A percentile compares a stretch with the other conserved stretches of the same genome.
Evolutionary conservation across 2,797 vertebrate species (phyloP).

Genomic region (Rhinoraja longicauda): DNA sequence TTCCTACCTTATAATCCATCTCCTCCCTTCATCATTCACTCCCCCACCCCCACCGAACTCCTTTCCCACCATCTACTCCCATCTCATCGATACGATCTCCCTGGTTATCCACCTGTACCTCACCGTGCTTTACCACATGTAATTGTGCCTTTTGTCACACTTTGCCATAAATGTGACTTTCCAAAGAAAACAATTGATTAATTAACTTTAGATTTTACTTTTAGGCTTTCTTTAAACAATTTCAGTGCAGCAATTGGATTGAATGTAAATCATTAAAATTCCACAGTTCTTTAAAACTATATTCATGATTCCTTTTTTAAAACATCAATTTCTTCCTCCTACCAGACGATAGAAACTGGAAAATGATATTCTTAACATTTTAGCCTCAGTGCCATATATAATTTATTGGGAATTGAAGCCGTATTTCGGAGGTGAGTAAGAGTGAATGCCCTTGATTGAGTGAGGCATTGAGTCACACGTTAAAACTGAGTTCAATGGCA

Average conservation of each 20-base stretch:
- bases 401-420: too few species aligned
- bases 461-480: too few species aligned
- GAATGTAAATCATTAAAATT: slow-evolving; percentile 7
- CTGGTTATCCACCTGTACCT: too few species aligned
- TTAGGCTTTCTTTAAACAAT: not conserved
- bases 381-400: not conserved
- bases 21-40: not conserved
- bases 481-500: too few species aligned
- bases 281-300: not conserved
- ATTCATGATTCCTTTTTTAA: not conserved
- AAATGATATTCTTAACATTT: not conserved
- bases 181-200: not conserved
- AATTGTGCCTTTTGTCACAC: not conserved
- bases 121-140: too few species aligned
- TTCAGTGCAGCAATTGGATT: not conserved
- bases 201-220: not conserved
- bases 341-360: not conserved
- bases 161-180: not conserved
- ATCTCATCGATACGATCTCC: too few species aligned
- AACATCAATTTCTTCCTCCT: not conserved
- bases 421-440: too few species aligned
- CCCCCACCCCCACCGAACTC: not conserved
- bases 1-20: too few species aligned
- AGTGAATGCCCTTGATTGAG: too few species aligned
- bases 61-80: not conserved